Evolutionary conservation across 2,113 vertebrate species (phyloP), one percentile per base, ranked within the genome.

Genomic region (Aldabrachelys gigantea): DNA sequence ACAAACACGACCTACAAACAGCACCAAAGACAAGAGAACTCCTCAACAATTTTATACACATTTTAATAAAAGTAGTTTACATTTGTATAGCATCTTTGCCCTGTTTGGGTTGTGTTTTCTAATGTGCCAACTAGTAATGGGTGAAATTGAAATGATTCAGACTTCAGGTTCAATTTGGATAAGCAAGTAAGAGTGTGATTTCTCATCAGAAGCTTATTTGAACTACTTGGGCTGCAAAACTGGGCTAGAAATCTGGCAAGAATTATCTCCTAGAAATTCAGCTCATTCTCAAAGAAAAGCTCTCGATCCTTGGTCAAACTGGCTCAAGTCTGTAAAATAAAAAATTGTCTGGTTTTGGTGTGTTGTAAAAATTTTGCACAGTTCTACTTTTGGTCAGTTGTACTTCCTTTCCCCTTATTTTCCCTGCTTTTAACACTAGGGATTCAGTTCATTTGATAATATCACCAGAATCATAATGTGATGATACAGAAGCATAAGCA

Each of bases 191-290:
- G 35, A 69, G 16, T 69, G 62, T 69, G 35, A 69, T 69, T n/a
- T 19, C 62, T 69, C 31, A n/a, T n/a, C 16, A 19, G 35, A 94
- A 94, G n/a, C 13, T 84, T 94, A 47, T 2, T 9, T 83, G 41
- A 92, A 90, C 8, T 75, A 69, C 54, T 88, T 75, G 13, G 49
- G 44, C 72, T 84, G 75, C 65, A 5, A 89, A 92, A 94, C 31
- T n/a, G 35, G 16, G 17, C 13, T 69, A 88, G 52, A 80, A 10
- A 49, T 8, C n/a, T 50, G 3, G 7, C 62, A 69, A n/a, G 27
- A 85, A 87, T 89, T 76, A n/a, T 94, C 92, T 94, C 85, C 82
- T 94, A 88, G 31, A 89, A 82, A 91, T 85, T 62, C 49, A 90
- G n/a, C 69, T 24, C 31, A 19, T 31, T 93, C 10, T 62, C 17